Percentiles rank a stretch among this genome's conserved stretches.
Conservation (phyloP, 2,888 invertebrate genomes). For the Aspidiotus destructor region DNA sequence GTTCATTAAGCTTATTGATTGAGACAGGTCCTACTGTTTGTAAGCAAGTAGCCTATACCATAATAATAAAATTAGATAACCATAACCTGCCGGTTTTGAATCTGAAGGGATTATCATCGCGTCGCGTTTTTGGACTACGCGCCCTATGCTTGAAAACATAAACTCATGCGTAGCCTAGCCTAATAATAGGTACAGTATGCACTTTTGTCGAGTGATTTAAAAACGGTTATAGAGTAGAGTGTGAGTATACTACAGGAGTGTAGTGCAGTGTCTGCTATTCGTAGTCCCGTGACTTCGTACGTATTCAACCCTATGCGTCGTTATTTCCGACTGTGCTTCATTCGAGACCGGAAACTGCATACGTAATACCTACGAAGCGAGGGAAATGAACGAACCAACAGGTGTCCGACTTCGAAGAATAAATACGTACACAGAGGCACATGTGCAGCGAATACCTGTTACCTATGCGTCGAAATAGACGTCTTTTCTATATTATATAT, state of each 20-base stretch:
- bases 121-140: no score
- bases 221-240: background rate
- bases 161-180: no score
- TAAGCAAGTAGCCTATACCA: no score
- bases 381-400: background rate
- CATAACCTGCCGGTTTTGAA: no score
- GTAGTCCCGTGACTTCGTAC: slow-evolving; percentile 5
- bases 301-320: background rate
- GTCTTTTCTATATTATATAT: background rate
- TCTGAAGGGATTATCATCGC: no score
- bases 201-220: background rate
- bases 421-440: background rate
- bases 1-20: no score
- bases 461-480: background rate
- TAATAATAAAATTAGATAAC: no score
- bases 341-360: slow-evolving; percentile 30
- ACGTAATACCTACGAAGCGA: slow-evolving; percentile 16
- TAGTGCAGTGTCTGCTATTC: no score
- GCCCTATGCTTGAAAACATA: no score
- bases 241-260: no score
- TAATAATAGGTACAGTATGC: no score
- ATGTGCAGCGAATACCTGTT: background rate
- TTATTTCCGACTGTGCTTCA: slow-evolving; percentile 24
- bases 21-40: no score
- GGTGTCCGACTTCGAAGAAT: background rate